Percentiles rank a stretch among this genome's conserved stretches.
Evolutionary conservation across 2,113 vertebrate genomes (phyloP).

Genomic region (Phoenicopterus ruber): DNA sequence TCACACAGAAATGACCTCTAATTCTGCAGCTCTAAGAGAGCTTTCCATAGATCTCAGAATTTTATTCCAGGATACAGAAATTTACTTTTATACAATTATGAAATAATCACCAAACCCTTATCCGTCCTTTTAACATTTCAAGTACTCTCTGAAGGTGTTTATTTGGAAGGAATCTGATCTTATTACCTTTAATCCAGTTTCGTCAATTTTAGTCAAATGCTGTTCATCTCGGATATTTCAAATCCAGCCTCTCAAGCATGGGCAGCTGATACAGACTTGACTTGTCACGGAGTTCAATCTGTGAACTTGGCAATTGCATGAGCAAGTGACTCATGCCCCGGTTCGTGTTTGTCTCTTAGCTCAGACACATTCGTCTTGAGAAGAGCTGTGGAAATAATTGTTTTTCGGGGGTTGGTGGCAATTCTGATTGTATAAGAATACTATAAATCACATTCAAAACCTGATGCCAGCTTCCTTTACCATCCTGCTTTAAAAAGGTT

Average conservation of each 20-base stretch:
- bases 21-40: neutral
- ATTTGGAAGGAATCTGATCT: neutral
- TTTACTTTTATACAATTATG: neutral
- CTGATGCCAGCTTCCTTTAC: neutral
- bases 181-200: neutral
- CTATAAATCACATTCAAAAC: constrained; percentile 28
- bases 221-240: neutral
- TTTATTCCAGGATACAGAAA: neutral
- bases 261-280: constrained; percentile 1
- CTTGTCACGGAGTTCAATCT: neutral
- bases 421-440: neutral
- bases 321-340: constrained; percentile 38
- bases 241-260: neutral
- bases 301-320: constrained; percentile 26
- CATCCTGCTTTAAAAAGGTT: neutral
- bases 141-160: neutral
- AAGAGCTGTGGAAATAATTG: constrained; percentile 22
- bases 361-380: constrained; percentile 42
- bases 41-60: neutral
- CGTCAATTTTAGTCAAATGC: neutral
- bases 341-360: constrained; percentile 8
- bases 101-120: neutral
- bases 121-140: neutral
- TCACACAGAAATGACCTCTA: neutral
- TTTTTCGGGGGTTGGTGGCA: neutral